Evolutionary conservation across 2,797 vertebrate genomes (phyloP), one percentile per base, ranked within the genome.

Genomic region (Calcarius lapponicus): DNA sequence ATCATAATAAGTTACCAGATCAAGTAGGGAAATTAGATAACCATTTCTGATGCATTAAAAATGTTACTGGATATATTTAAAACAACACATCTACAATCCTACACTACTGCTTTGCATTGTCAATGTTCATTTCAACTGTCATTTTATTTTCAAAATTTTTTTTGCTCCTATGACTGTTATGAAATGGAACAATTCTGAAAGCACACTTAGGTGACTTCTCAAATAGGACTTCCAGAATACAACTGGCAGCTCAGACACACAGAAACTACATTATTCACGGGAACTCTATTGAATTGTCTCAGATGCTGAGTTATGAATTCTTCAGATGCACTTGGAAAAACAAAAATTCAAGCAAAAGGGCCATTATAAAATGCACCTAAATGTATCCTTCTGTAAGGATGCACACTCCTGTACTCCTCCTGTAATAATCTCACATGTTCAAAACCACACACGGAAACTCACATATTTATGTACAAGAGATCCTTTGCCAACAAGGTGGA

Each of bases 51-150:
- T 76, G 67, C 56, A 89, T 85, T 88, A 64, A 70, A 92, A 92
- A 75, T 47, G 42, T 88, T 84, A 88, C 56, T 53, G 64, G 54
- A 53, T 92, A 66, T 93, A 92, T 88, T 95, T 96, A 89, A 93
- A 95, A 65, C 74, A 70, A 51, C 36, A 29, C 58, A 64, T 36
- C 32, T 88, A 57, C 60, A 86, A 78, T 56, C 40, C 56, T 11
- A 86, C 3, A 0, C 53, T 82, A 48, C 86, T 97, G 86, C 72
- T 95, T 95, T 97, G 91, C 94, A 95, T 78, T 43, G 74, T 61
- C 78, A 92, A 76, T 0, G 4, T 38, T 93, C 69, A 57, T 67
- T 93, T 89, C 86, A 95, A 91, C 80, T 74, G 65, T 47, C 62
- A 60, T 70, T 88, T 90, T 92, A 47, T 92, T 88, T 84, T 79